Evolutionary conservation across 2,888 invertebrate species (phyloP).

Genomic region (Callimorpha dominula): DNA sequence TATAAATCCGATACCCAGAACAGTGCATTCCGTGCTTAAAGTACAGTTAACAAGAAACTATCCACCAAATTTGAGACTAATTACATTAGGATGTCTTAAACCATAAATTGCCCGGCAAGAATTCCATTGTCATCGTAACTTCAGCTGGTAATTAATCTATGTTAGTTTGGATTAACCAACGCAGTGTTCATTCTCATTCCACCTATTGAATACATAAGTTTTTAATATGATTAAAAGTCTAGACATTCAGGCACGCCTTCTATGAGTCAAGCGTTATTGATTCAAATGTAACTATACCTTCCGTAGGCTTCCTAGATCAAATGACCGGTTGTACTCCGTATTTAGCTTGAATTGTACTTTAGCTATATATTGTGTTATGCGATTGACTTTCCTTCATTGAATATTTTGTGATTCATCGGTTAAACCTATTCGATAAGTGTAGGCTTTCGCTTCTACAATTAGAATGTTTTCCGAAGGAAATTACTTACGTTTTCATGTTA

Average conservation of each 20-base stretch:
- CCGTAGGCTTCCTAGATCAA: constrained; percentile 51
- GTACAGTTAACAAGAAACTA: neutral
- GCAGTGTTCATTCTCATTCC: neutral
- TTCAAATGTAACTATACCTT: constrained; percentile 41
- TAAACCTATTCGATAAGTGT: constrained; percentile 36
- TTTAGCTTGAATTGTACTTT: constrained; percentile 6
- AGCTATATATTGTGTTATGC: constrained; percentile 10
- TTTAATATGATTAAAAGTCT: constrained; percentile 19
- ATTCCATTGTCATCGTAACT: neutral
- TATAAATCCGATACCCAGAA: neutral
- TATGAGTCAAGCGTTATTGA: constrained; percentile 46
- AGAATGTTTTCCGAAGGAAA: neutral
- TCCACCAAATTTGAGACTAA: neutral
- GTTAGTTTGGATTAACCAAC: neutral
- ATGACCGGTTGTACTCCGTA: constrained; percentile 39
- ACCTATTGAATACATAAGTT: neutral
- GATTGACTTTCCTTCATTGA: constrained; percentile 3
- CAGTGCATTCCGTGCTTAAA: no score
- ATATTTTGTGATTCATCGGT: constrained; percentile 44
- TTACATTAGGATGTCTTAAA: neutral
- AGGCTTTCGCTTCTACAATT: constrained; percentile 3
- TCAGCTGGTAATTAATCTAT: neutral
- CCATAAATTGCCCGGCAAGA: neutral
- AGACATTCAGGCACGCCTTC: constrained; percentile 24
- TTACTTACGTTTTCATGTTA: neutral